Conservation (phyloP, 2,888 invertebrate genomes). For the Hirtodrosophila cameraria region DNA sequence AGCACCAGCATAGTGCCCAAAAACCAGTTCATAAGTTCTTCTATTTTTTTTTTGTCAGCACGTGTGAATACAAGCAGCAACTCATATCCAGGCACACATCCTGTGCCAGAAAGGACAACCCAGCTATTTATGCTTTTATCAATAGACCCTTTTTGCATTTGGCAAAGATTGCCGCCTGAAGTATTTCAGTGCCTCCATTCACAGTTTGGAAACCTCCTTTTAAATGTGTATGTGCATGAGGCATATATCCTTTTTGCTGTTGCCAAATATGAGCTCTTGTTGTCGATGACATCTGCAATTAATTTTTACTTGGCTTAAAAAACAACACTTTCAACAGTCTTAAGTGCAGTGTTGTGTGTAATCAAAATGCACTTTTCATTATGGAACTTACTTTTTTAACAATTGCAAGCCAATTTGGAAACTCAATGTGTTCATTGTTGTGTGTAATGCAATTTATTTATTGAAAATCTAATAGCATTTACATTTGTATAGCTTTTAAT, state of each 20-base stretch:
- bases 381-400: too few species aligned
- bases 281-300: constrained; percentile 25
- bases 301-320: constrained; percentile 19
- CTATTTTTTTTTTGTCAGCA: constrained; percentile 58
- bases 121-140: constrained; percentile 46
- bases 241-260: constrained; percentile 9
- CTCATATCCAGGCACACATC: constrained; percentile 3
- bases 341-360: neutral
- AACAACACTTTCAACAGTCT: constrained; percentile 2
- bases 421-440: too few species aligned
- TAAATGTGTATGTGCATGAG: constrained; percentile 18
- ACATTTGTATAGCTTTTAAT: too few species aligned
- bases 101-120: too few species aligned
- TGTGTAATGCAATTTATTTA: too few species aligned
- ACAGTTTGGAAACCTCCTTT: too few species aligned
- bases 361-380: neutral
- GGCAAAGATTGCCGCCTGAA: constrained; percentile 33
- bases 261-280: constrained; percentile 42
- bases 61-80: constrained; percentile 31
- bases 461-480: too few species aligned
- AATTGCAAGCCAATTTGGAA: too few species aligned
- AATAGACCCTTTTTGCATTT: constrained; percentile 40
- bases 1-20: constrained; percentile 12
- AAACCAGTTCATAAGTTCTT: constrained; percentile 36
- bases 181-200: too few species aligned